phyloP scores from a whole-genome alignment of 2,888 invertebrate genomes.

The Drosophila quinaria region DNA sequence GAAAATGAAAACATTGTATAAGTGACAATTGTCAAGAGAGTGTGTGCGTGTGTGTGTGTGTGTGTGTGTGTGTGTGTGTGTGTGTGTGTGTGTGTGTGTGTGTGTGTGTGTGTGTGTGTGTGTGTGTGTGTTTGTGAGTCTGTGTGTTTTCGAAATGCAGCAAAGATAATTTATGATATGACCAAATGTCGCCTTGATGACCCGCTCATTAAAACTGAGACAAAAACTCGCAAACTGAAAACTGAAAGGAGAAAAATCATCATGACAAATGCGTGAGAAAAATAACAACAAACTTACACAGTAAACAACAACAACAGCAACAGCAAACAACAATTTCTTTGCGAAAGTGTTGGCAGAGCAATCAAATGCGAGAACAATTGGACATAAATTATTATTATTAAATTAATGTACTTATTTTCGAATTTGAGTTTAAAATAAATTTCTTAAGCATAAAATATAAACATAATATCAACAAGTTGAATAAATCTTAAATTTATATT shows the following conservation, averaged over 20 bases:
- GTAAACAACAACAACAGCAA: background rate
- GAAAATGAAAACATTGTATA: conserved; percentile 64
- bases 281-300: conserved; percentile 20
- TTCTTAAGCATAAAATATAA: background rate
- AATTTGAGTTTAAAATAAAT: background rate
- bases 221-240: conserved; percentile 37
- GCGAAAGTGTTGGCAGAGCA: conserved; percentile 9
- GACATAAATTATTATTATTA: background rate
- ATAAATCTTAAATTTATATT: too few species aligned
- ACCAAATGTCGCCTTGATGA: conserved; percentile 73
- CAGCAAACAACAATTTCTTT: conserved; percentile 5
- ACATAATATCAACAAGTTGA: too few species aligned
- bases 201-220: conserved; percentile 68
- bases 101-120: conserved; percentile 10
- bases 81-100: conserved; percentile 24
- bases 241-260: conserved; percentile 41
- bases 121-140: conserved; percentile 14
- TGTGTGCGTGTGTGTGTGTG: conserved; percentile 11
- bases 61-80: conserved; percentile 14
- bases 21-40: conserved; percentile 48
- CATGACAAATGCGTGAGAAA: conserved; percentile 78
- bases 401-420: background rate
- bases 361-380: conserved; percentile 2
- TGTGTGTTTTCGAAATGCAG: conserved; percentile 60
- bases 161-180: conserved; percentile 72